Evolutionary conservation across 1,140 invertebrate genomes (phyloP).

Genomic region (Hylaeus anthracinus): DNA sequence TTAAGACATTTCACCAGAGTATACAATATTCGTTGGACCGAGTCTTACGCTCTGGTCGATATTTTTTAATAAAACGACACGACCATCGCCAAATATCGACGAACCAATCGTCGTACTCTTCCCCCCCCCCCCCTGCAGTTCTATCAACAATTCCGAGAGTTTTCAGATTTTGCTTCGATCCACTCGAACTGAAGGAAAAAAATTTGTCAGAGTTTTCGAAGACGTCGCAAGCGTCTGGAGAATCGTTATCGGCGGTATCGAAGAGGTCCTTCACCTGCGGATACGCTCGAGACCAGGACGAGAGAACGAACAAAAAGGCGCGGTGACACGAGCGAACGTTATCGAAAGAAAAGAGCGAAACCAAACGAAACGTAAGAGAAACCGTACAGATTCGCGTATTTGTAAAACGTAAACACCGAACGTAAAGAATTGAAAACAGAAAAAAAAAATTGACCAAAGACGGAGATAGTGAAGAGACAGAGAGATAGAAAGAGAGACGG

Average conservation of each 20-base stretch:
- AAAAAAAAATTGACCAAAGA: conserved; percentile 53
- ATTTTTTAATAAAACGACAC: no score
- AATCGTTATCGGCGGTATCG: conserved; percentile 24
- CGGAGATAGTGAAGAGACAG: conserved; percentile 58
- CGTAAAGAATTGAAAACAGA: conserved; percentile 28
- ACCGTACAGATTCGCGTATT: conserved; percentile 22
- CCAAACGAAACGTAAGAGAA: neutral
- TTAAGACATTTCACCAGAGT: no score
- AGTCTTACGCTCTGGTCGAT: no score
- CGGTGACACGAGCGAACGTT: conserved; percentile 1
- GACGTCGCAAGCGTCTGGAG: neutral
- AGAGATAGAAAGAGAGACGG: conserved; percentile 52
- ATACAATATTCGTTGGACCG: no score
- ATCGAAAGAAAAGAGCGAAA: conserved; percentile 8
- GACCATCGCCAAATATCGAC: no score
- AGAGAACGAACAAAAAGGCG: conserved; percentile 43
- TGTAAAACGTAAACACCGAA: neutral
- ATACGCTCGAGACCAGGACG: conserved; percentile 60
- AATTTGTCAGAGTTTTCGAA: no score
- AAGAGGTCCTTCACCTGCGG: conserved; percentile 44
- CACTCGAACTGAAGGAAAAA: no score
- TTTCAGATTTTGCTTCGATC: no score
- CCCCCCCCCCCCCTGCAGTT: no score
- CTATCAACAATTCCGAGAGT: no score
- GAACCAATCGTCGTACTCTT: no score